Evolutionary conservation across 2,113 vertebrate species (phyloP).

Genomic region (Anas platyrhynchos): DNA sequence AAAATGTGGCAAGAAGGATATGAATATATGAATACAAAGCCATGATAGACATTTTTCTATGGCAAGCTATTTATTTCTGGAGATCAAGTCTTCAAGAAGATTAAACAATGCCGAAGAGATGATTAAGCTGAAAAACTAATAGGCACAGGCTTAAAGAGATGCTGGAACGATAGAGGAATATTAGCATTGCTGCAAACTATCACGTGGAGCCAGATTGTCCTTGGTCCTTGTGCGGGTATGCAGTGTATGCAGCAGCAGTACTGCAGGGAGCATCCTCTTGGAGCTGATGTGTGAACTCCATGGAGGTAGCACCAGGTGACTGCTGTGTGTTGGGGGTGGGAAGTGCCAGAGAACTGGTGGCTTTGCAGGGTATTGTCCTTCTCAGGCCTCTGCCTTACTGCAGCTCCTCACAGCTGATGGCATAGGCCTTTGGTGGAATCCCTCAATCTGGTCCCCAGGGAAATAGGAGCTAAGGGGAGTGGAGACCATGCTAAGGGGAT

Average conservation of each 20-base stretch:
- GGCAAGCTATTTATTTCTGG: constrained; percentile 32
- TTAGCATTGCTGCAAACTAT: background rate
- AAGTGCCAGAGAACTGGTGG: background rate
- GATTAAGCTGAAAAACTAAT: constrained; percentile 59
- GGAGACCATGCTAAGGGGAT: background rate
- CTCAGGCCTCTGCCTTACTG: background rate
- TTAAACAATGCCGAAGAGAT: constrained; percentile 45
- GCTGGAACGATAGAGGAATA: background rate
- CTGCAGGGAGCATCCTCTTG: background rate
- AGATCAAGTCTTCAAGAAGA: constrained; percentile 41
- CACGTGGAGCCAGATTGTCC: background rate
- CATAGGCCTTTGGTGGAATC: background rate
- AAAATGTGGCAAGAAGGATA: constrained; percentile 24
- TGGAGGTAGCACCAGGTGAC: rapidly evolving
- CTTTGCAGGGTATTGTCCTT: background rate
- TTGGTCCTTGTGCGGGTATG: background rate
- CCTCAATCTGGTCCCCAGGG: background rate
- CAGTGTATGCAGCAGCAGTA: rapidly evolving
- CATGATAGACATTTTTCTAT: background rate
- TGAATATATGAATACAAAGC: constrained; percentile 58
- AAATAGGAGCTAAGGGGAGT: background rate
- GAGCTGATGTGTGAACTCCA: background rate
- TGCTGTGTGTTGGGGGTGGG: rapidly evolving
- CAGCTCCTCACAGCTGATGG: background rate
- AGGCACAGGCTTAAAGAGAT: constrained; percentile 14